Evolutionary conservation across 2,888 invertebrate species (phyloP).

Genomic region (Melieria crassipennis): DNA sequence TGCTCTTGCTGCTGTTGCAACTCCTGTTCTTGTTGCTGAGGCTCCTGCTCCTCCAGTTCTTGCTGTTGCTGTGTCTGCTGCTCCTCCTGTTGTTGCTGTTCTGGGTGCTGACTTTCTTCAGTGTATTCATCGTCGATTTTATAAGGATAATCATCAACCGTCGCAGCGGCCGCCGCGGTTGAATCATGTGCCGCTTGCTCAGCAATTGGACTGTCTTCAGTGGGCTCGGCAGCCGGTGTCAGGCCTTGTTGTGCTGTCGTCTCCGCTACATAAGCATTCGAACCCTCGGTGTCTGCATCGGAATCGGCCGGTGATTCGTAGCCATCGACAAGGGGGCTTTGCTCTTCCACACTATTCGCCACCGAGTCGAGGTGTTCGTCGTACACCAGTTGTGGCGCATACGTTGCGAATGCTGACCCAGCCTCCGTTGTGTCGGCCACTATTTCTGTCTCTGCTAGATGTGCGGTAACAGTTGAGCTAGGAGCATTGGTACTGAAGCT

Average conservation of each 20-base stretch:
- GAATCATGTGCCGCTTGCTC: slow-evolving; percentile 23
- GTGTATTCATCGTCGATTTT: slow-evolving; percentile 60
- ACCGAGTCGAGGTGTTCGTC: background rate
- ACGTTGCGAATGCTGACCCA: slow-evolving; percentile 32
- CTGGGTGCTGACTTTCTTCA: slow-evolving; percentile 45
- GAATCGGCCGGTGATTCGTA: slow-evolving; percentile 15
- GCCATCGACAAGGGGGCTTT: slow-evolving; percentile 11
- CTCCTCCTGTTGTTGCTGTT: slow-evolving; percentile 18
- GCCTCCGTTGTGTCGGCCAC: slow-evolving; percentile 40
- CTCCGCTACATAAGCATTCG: slow-evolving; percentile 6
- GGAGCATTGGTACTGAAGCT: slow-evolving; percentile 36
- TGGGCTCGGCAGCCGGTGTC: slow-evolving; percentile 48
- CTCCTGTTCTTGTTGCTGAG: slow-evolving; percentile 30
- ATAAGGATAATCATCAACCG: slow-evolving; percentile 60
- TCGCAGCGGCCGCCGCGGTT: slow-evolving; percentile 36
- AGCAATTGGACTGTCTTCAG: slow-evolving; percentile 40
- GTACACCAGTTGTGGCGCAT: slow-evolving; percentile 17
- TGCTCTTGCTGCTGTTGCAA: slow-evolving; percentile 12
- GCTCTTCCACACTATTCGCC: slow-evolving; percentile 18
- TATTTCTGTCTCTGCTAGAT: slow-evolving; percentile 15
- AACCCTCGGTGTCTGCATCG: slow-evolving; percentile 15
- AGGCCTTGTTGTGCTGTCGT: slow-evolving; percentile 48
- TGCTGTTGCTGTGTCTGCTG: slow-evolving; percentile 20
- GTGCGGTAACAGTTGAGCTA: slow-evolving; percentile 41
- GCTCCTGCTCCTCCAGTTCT: slow-evolving; percentile 25